Conservation (phyloP, 1,140 invertebrate genomes). For the Pseudomyrmex dendroicus region DNA sequence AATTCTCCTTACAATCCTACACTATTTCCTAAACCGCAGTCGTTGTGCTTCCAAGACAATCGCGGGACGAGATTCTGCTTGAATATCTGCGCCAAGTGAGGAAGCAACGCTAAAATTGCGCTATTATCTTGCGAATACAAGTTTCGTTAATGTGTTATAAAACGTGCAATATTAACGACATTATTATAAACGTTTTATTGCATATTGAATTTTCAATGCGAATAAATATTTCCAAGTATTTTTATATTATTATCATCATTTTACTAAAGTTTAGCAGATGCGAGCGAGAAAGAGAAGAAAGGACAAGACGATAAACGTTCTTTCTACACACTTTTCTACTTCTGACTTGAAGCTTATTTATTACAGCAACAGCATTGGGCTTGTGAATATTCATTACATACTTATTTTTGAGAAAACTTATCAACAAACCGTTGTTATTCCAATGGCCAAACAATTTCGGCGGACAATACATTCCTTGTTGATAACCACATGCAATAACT, state of each 20-base stretch:
- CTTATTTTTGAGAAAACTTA: background rate
- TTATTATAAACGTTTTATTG: constrained; percentile 15
- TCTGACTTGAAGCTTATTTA: background rate
- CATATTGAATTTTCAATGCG: background rate
- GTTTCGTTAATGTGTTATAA: constrained; percentile 39
- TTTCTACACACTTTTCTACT: background rate
- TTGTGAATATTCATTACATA: background rate
- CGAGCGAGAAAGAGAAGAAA: background rate
- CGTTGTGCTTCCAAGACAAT: constrained; percentile 73
- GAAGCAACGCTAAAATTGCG: constrained; percentile 67
- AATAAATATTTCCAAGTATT: background rate
- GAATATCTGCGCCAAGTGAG: constrained; percentile 72
- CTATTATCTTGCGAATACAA: constrained; percentile 62
- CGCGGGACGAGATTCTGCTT: constrained; percentile 73
- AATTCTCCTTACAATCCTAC: constrained; percentile 76
- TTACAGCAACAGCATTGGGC: too few relatives aligned
- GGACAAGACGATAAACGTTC: background rate
- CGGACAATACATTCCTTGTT: constrained; percentile 39
- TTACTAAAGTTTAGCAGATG: background rate
- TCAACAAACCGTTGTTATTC: background rate
- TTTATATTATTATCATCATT: background rate
- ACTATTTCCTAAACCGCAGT: constrained; percentile 77
- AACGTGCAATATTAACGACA: constrained; percentile 32
- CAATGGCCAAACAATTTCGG: constrained; percentile 9
- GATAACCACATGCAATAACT: constrained; percentile 68